Evolutionary conservation across 2,797 vertebrate genomes (phyloP), one percentile per base, ranked within the genome.

Genomic region (Ficedula albicollis): DNA sequence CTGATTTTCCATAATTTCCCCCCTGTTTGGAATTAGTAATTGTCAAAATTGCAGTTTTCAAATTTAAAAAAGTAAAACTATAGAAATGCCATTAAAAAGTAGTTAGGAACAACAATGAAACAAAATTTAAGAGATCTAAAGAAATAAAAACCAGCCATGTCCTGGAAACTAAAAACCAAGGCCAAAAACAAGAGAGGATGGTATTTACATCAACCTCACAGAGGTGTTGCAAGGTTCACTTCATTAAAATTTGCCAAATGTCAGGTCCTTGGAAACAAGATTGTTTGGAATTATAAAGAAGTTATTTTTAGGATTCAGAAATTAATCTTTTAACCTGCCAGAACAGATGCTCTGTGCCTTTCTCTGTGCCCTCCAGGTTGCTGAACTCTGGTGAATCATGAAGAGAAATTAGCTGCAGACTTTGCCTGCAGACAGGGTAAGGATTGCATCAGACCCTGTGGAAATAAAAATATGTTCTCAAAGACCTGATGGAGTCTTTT

Each of bases 321-420:
- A 80, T 87, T 54, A 29, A 68, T 87, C 64, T 89, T 90, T 84
- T 58, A 89, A 85, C 48, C 46, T 87, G 52, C 22, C 49, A 72
- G 88, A 93, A 68, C 70, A 87, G 84, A 89, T 58, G 27, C 2
- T 5, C 22, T 72, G 22, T 2, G 10, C 23, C 21, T 88, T 91
- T 81, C 39, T 62, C 13, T 78, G 36, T 94, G 73, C 69, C 83
- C 85, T 87, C 36, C 67, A 90, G 69, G 77, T 48, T 84, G 55
- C 59, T 82, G 83, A 93, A 76, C 76, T 87, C 55, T 68, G 36
- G 60, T 89, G 75, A 92, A 89, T 89, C 78, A 80, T 32, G 20
- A 89, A 43, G 25, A 92, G 75, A 93, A 96, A 87, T 83, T 58
- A 89, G 26, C 56, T 89, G 78, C 87, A 94, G 93, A 85, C 49